A percentile compares a stretch with the other conserved stretches of the same genome.
phyloP scores from a whole-genome alignment of 2,113 vertebrate species.

The Oreamnos americanus region DNA sequence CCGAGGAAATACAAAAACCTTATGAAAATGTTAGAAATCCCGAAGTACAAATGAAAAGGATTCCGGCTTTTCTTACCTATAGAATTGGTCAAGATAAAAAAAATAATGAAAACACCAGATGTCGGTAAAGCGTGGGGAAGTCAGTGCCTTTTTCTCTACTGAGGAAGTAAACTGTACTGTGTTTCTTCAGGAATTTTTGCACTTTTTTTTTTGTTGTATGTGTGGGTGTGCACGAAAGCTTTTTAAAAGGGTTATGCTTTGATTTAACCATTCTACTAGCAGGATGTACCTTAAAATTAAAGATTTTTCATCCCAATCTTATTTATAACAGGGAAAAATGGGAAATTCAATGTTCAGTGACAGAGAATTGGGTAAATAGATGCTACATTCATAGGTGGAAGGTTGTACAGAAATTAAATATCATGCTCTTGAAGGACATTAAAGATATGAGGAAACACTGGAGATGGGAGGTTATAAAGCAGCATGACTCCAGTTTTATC shows the following conservation, averaged over 20 bases:
- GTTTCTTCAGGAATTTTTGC: background rate
- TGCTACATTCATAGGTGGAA: background rate
- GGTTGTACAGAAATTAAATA: background rate
- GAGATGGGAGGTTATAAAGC: conserved; percentile 52
- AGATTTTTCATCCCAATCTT: background rate
- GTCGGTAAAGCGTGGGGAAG: conserved; percentile 18
- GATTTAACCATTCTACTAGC: background rate
- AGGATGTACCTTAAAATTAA: background rate
- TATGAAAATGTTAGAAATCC: conserved; percentile 46
- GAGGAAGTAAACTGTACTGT: background rate
- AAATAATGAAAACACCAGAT: conserved; percentile 56
- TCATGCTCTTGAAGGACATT: background rate
- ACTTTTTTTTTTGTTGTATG: background rate
- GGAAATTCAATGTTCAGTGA: background rate
- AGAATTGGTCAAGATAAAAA: conserved; percentile 44
- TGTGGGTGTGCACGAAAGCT: background rate
- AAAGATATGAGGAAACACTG: conserved; percentile 18
- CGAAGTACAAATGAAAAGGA: conserved; percentile 61
- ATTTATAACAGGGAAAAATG: background rate
- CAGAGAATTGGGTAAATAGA: background rate
- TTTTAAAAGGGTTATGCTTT: background rate
- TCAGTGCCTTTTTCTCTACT: background rate
- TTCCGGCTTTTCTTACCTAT: conserved; percentile 53
- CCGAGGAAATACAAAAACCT: conserved; percentile 67
- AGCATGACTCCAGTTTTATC: conserved; percentile 51